Conservation (phyloP, 2,113 vertebrate species). For the Prinia subflava region DNA sequence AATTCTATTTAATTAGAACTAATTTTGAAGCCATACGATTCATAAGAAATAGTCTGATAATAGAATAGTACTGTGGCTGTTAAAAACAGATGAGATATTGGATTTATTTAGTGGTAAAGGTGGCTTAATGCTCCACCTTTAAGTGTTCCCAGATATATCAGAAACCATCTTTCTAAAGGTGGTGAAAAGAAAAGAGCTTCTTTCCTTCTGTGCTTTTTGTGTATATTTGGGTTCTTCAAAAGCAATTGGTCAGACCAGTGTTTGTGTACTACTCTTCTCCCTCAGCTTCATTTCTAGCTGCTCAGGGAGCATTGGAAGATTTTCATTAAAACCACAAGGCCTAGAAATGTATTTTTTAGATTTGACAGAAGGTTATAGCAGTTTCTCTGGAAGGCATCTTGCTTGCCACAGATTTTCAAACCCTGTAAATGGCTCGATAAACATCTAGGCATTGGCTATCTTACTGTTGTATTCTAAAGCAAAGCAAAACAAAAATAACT, state of each 20-base stretch:
- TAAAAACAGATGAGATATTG: background rate
- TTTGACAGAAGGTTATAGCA: background rate
- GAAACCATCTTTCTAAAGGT: background rate
- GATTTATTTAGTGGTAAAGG: background rate
- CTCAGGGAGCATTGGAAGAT: background rate
- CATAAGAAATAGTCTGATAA: background rate
- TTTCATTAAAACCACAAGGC: constrained; percentile 21
- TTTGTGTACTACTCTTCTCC: background rate
- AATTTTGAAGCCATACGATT: background rate
- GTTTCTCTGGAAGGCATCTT: constrained; percentile 15
- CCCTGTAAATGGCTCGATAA: background rate
- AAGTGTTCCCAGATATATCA: background rate
- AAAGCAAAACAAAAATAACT: background rate
- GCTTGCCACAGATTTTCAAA: constrained; percentile 36
- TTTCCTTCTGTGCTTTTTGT: background rate
- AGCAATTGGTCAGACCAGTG: rapidly evolving
- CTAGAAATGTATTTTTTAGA: background rate
- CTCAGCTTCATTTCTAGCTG: background rate
- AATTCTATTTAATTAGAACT: background rate
- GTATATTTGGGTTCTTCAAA: background rate
- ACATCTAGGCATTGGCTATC: constrained; percentile 1
- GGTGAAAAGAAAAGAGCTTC: background rate
- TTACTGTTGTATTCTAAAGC: background rate
- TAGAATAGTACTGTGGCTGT: background rate
- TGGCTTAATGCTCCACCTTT: background rate